Base-by-base conservation (phyloP, 2,888 invertebrate genomes). In the Spodoptera littoralis region DNA sequence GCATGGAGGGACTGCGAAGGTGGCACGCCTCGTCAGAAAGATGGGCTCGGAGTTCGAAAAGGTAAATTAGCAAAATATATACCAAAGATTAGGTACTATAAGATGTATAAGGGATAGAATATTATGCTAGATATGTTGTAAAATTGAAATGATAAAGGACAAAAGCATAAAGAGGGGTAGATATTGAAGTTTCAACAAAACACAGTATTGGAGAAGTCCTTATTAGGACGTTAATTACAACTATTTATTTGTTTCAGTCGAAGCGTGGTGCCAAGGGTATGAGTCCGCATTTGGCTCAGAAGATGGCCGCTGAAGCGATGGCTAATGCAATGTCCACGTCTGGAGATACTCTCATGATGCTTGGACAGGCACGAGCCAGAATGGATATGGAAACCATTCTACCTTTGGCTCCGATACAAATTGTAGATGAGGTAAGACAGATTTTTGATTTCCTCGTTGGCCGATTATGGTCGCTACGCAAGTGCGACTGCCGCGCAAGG, bases 181-280 rank as follows among this genome's bases (percentile, higher is more conserved):
- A 27, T 27, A 4, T 27, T 27, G 27, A 2, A 27, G 4, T 27
- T 4, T 5, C 27, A 3, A 24, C 0, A 3, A 27, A 4, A 27
- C 3, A 27, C 27, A 27, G 27, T 5, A 27, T 27, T 27, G 3
- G 27, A 27, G 0, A 27, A 27, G 27, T 27, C 5, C 27, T 27
- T 27, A 27, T 4, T 18, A 18, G 18, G 18, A 18, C 18, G 18
- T 18, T 27, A 27, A 2, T 27, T n/a, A n/a, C 48, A 30, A 18
- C 46, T 44, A 11, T 6, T 12, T 12, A 5, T 13, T 27, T 9
- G 12, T 71, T 67, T 9, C 71, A 94, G 94, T 92, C 93, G 0
- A 93, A 93, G 69, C 93, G 94, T 4, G 94, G 94, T 0, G 90
- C 92, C 4, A 93, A 93, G 70, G 93, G 93, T 48, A 94, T 94